Evolutionary conservation across 2,797 vertebrate genomes (phyloP).

Genomic region (Halcyon leucocephala): DNA sequence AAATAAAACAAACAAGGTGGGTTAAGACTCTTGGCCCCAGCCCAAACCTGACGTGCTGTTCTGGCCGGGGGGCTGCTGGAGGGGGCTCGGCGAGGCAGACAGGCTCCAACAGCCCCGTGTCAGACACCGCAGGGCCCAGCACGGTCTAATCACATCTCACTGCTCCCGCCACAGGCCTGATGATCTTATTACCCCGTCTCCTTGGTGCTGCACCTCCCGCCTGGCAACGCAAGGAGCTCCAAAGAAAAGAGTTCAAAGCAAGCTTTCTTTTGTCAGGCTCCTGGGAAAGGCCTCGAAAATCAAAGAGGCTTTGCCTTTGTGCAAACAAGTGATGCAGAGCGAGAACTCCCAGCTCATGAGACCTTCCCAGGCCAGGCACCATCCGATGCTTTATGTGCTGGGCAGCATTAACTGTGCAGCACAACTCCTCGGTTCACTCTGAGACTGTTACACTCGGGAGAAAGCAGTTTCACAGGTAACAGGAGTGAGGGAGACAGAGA

Average conservation of each 20-base stretch:
- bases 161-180: neutral
- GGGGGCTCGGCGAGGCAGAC: neutral
- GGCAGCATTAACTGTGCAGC: neutral
- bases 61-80: neutral
- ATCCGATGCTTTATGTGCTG: neutral
- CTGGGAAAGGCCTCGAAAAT: slow-evolving; percentile 5
- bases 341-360: neutral
- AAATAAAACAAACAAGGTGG: neutral
- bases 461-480: neutral
- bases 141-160: neutral
- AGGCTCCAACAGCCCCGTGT: neutral
- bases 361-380: neutral
- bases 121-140: neutral
- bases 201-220: neutral
- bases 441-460: neutral
- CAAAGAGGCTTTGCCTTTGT: neutral
- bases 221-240: neutral
- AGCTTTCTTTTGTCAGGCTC: slow-evolving; percentile 15
- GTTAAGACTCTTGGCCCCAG: neutral
- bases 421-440: neutral
- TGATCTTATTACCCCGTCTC: neutral
- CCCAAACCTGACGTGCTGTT: fast-evolving
- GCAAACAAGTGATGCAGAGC: neutral
- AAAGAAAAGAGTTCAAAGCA: neutral
- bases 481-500: neutral